Base-by-base conservation (phyloP, 1,140 invertebrate species). In the Solenopsis fugax region DNA sequence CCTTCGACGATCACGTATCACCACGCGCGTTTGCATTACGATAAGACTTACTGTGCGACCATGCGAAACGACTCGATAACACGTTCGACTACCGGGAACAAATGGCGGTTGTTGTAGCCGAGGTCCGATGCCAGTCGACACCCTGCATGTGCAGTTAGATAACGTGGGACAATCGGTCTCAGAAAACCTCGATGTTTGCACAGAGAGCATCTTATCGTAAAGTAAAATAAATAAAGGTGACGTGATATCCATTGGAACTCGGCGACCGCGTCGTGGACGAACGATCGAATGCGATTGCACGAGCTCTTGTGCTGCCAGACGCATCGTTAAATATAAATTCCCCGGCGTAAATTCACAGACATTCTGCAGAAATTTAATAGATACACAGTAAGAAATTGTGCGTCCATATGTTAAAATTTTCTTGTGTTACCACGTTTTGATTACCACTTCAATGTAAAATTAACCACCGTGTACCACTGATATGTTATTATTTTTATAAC, bases 51-150 rank as follows among this genome's bases (percentile, higher is more conserved):
- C n/a, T 41, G 34, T 21, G 87, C 89, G 76, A 37, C 62, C 62
- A 67, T 82, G 86, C 64, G 86, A 60, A 60, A 50, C 37, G 50
- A 21, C 64, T 29, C 78, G 89, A 91, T 90, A 90, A 88, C 76
- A 72, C 81, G 73, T 88, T 73, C 45, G 34, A 60, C 72, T 91
- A 91, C 89, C 89, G 72, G 65, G 89, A 91, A 91, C 72, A 90
- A 90, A 71, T 88, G 80, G 76, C 86, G 81, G 90, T 88, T 80
- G 82, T 62, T 62, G 89, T 62, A 54, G 54, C 62, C 85, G 73
- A 67, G 34, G n/a, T 50, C 4, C 72, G 78, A 58, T 58, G 88
- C 87, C 75, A 85, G 86, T 71, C 86, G 89, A 90, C 89, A 86
- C 87, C 21, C 13, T 50, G 50, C 10, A 41, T 56, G 34, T 56